Base-by-base conservation (phyloP, 2,113 vertebrate species). In the Aegypius monachus region DNA sequence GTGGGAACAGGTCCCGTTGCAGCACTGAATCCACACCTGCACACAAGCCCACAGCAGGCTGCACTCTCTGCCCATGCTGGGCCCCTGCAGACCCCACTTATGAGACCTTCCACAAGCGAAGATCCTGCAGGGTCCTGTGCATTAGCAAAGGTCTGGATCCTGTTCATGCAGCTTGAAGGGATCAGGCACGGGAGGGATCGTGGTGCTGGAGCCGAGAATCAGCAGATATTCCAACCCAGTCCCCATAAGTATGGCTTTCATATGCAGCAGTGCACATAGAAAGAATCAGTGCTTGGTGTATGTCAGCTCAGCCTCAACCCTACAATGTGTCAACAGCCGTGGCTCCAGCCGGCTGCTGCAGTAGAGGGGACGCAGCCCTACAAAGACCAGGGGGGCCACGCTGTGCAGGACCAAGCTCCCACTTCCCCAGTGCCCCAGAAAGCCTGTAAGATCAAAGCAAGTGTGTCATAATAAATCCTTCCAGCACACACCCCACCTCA, bases 1-100 rank as follows among this genome's bases (percentile, higher is more conserved):
- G 16, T 26, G 16, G 40, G 27, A 67, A 4, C 10, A 43, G 5
- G 11, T 87, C 68, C 9, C 0, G 0, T 3, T 2, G 1, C 65
- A 66, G 19, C 18, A 5, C 27, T n/a, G 56, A 61, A 65, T 27
- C 29, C 67, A 55, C 23, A 16, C 3, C 22, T 6, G 9, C 1
- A 0, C 3, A 6, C 0, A 4, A 81, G 23, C 15, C 4, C 16
- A 11, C 34, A 7, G 27, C n/a, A 52, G n/a, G 6, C 23, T 86
- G 25, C 40, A 27, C 3, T 14, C 6, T 48, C 45, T 85, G 43
- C 20, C n/a, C 1, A 0, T 55, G 32, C 25, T 56, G 31, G 32
- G 7, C 58, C 36, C 5, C 45, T 52, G 11, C 40, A 42, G 20
- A 75, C 13, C 14, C 43, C 6, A 2, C 8, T 16, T 11, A 31